phyloP scores from a whole-genome alignment of 1,140 invertebrate genomes.

The Drosophila erecta region DNA sequence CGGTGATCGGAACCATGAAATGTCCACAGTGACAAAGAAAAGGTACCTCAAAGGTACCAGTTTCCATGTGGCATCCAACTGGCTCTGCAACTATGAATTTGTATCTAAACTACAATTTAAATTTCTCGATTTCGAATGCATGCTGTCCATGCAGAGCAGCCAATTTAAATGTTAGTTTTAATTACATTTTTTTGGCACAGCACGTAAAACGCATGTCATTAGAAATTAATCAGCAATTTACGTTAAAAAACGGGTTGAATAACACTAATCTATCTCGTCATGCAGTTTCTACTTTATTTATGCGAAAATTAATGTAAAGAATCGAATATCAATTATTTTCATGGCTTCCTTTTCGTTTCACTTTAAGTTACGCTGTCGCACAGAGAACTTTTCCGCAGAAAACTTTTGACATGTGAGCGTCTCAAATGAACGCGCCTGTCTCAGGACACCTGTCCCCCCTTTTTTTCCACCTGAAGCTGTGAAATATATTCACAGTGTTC shows the following conservation, averaged over 20 bases:
- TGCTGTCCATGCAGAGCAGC: not conserved
- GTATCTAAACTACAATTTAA: no score
- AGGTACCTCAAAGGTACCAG: not conserved
- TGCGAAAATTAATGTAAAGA: conserved; percentile 13
- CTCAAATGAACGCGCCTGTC: conserved; percentile 49
- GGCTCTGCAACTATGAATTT: no score
- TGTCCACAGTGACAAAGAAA: conserved; percentile 28
- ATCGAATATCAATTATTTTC: not conserved
- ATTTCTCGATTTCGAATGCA: no score
- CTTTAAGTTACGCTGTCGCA: conserved; percentile 12
- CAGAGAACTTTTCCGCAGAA: conserved; percentile 7
- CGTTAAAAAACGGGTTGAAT: not conserved
- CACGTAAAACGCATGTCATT: conserved; percentile 16
- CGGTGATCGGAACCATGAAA: conserved; percentile 20
- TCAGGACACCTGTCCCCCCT: conserved; percentile 24
- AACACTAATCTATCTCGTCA: conserved; percentile 9
- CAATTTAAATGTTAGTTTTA: conserved; percentile 2
- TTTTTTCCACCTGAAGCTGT: conserved; percentile 15
- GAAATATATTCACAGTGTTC: conserved; percentile 33
- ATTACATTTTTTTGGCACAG: not conserved
- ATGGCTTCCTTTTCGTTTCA: not conserved
- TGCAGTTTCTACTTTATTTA: no score
- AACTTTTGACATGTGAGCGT: conserved; percentile 53
- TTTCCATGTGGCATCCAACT: no score
- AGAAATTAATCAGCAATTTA: conserved; percentile 32